These are phyloP conservation scores for Psittacus erithacus DNA, from an alignment of 2,113 vertebrate species.

Conservation along the genomic window DNA sequence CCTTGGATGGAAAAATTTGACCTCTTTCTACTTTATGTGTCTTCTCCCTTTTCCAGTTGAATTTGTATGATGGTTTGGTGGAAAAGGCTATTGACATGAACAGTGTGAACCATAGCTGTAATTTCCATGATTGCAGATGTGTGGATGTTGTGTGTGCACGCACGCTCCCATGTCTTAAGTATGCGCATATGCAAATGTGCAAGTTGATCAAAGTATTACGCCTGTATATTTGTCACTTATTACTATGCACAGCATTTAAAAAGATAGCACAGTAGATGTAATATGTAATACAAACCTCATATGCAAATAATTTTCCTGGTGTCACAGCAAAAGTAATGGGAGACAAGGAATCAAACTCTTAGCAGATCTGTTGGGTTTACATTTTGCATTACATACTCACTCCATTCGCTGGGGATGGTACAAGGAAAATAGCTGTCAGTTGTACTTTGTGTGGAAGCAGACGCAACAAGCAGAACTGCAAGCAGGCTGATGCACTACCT, in stretches of 20 bases:
- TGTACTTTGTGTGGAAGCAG: background rate
- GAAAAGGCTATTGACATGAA: background rate
- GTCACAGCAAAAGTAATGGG: background rate
- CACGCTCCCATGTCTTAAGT: rapidly evolving
- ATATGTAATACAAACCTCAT: background rate
- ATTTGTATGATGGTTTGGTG: background rate
- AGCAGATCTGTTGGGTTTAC: background rate
- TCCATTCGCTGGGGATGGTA: background rate
- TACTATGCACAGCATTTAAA: background rate
- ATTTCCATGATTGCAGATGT: background rate
- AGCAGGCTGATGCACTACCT: slow-evolving; percentile 8
- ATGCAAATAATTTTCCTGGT: slow-evolving; percentile 1
- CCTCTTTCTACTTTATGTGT: background rate
- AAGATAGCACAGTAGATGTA: background rate
- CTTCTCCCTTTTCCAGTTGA: background rate
- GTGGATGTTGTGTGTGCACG: background rate
- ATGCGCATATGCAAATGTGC: background rate
- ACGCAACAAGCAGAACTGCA: background rate
- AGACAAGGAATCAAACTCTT: background rate
- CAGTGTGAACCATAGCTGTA: background rate
- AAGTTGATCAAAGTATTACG: background rate
- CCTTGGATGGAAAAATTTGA: background rate
- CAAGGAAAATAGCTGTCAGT: slow-evolving; percentile 27
- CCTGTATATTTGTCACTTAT: background rate
- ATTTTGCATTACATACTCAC: background rate